A percentile compares a stretch with the other conserved stretches of the same genome.
Evolutionary conservation across 2,888 invertebrate genomes (phyloP).

Genomic region (Cacoxenus indagator): DNA sequence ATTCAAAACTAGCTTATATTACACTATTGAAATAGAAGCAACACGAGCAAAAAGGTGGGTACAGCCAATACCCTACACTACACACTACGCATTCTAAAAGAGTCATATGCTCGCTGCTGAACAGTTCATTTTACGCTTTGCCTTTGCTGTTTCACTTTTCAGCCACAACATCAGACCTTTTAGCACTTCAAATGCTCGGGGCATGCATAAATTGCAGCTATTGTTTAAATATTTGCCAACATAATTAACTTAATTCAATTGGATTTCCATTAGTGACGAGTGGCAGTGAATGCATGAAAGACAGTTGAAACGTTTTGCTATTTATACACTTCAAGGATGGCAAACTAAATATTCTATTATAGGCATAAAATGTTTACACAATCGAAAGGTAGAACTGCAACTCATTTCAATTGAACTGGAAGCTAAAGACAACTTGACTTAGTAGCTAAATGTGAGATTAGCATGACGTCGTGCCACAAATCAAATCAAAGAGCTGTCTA

Average conservation of each 20-base stretch:
- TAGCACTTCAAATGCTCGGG: neutral
- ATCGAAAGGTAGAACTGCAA: conserved; percentile 43
- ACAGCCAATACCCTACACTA: too few species aligned
- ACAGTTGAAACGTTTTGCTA: neutral
- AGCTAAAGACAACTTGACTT: neutral
- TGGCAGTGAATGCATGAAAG: neutral
- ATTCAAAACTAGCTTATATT: too few species aligned
- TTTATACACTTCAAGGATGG: neutral
- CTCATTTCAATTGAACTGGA: conserved; percentile 19
- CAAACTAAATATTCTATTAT: conserved; percentile 25
- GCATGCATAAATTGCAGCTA: conserved; percentile 56
- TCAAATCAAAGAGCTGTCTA: neutral
- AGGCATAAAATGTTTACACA: conserved; percentile 54
- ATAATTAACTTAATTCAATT: conserved; percentile 71
- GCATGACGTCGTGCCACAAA: neutral
- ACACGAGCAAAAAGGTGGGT: too few species aligned
- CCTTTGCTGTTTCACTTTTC: neutral
- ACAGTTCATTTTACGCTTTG: too few species aligned
- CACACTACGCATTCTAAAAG: too few species aligned
- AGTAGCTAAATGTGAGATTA: conserved; percentile 12
- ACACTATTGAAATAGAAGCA: too few species aligned
- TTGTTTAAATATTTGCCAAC: conserved; percentile 70
- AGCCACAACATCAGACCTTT: neutral
- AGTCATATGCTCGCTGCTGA: too few species aligned
- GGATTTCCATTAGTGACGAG: conserved; percentile 64